Evolutionary conservation across 2,113 vertebrate genomes (phyloP).

Genomic region (Aramus guarauna): DNA sequence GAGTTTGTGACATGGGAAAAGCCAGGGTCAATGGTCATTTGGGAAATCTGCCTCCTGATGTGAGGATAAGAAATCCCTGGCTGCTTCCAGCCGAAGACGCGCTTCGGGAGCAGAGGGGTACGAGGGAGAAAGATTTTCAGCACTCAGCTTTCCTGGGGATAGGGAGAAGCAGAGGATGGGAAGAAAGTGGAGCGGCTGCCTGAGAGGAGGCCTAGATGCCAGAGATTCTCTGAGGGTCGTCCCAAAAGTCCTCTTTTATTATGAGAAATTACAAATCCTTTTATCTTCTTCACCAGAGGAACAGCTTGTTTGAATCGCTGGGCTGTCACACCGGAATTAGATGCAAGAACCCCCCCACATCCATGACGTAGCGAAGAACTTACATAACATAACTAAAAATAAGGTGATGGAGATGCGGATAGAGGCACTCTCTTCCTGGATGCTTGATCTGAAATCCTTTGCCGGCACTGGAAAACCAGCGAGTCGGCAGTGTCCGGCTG

Average conservation of each 20-base stretch:
- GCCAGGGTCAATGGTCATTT: neutral
- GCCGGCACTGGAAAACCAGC: accelerated
- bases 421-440: neutral
- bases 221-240: constrained; percentile 8
- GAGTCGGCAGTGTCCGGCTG: accelerated
- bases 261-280: constrained; percentile 54
- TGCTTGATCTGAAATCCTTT: neutral
- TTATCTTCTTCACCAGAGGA: constrained; percentile 67
- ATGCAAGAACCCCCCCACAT: constrained; percentile 72
- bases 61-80: neutral
- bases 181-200: constrained; percentile 5
- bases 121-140: neutral
- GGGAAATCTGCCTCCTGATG: neutral
- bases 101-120: neutral
- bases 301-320: constrained; percentile 74
- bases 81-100: neutral
- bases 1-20: neutral
- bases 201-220: neutral
- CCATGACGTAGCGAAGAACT: constrained; percentile 69
- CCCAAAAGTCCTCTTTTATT: constrained; percentile 45
- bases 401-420: constrained; percentile 52
- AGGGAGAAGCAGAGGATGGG: neutral
- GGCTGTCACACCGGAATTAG: constrained; percentile 77
- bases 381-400: constrained; percentile 80
- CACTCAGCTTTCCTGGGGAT: neutral